A percentile compares a stretch with the other conserved stretches of the same genome.
Conservation (phyloP, 2,797 vertebrate genomes). For the Sebastes matsubarae region DNA sequence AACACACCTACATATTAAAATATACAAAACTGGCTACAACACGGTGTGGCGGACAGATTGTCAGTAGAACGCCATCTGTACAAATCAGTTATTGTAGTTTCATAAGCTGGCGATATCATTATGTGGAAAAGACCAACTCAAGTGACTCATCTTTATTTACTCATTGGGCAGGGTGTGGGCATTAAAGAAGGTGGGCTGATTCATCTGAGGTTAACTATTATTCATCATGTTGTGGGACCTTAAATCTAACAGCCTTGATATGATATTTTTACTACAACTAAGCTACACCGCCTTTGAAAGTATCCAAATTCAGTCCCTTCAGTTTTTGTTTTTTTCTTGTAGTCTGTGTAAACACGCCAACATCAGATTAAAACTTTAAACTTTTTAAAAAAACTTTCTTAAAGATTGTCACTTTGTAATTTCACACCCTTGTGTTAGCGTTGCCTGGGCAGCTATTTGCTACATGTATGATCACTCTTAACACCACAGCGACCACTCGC, state of each 20-base stretch:
- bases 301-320: background rate
- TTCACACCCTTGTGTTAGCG: background rate
- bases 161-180: slow-evolving; percentile 49
- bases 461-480: background rate
- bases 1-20: slow-evolving; percentile 21
- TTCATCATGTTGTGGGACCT: slow-evolving; percentile 22
- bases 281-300: background rate
- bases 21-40: background rate
- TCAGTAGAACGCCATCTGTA: slow-evolving; percentile 11
- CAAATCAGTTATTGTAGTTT: slow-evolving; percentile 27
- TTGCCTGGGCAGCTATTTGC: background rate
- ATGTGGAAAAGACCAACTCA: slow-evolving; percentile 10
- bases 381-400: background rate
- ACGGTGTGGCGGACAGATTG: background rate
- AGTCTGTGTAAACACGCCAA: background rate
- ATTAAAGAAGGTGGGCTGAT: slow-evolving; percentile 33
- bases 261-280: background rate
- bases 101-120: slow-evolving; percentile 15
- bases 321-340: too few species aligned
- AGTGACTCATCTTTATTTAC: slow-evolving; percentile 62
- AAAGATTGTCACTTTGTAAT: background rate
- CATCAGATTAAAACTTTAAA: background rate
- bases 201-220: slow-evolving; percentile 32
- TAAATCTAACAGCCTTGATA: background rate
- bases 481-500: too few species aligned